Evolutionary conservation across 2,888 invertebrate genomes (phyloP), one percentile per base, ranked within the genome.

Genomic region (Heliconius sara): DNA sequence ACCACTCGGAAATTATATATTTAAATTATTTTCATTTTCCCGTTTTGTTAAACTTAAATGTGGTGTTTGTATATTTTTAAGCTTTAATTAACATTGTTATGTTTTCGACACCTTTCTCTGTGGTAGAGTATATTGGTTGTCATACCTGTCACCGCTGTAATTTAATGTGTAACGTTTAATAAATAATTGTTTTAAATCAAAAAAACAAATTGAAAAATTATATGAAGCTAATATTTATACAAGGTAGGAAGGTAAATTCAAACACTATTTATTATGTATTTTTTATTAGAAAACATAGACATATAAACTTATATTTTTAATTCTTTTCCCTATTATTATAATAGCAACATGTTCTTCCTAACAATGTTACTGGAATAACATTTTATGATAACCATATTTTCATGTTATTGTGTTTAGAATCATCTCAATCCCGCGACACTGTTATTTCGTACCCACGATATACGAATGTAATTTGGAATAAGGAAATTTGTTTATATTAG

Each of bases 401-500:
- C 52, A 52, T 79, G 63, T 76, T 79, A 72, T 77, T 67, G 43
- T 77, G 76, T 63, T 68, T 63, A 52, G 76, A 79, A 43, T 73
- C 66, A 52, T 65, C 66, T 25, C n/a, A 27, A 57, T 73, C 34
- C 25, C 39, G 66, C 63, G 65, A 47, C 47, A 47, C 27, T 43
- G 75, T 27, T 75, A 65, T 75, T 12, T 43, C 43, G 27, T 75
- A 66, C 43, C 47, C 65, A 30, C 65, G 65, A 25, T 66, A 65
- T 66, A 75, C 43, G 22, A 47, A 75, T 75, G 65, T 75, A 75
- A 75, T 75, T 75, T 75, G 43, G 27, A 43, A 47, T 12, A 30
- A 47, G 65, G 47, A 75, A 75, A 65, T 75, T 65, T 75, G 75
- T 65, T 63, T 63, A 63, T 60, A 60, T 74, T 9, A 63, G 16